A percentile compares a stretch with the other conserved stretches of the same genome.
Evolutionary conservation across 2,113 vertebrate genomes (phyloP).

Genomic region (Anthoscopus minutus): DNA sequence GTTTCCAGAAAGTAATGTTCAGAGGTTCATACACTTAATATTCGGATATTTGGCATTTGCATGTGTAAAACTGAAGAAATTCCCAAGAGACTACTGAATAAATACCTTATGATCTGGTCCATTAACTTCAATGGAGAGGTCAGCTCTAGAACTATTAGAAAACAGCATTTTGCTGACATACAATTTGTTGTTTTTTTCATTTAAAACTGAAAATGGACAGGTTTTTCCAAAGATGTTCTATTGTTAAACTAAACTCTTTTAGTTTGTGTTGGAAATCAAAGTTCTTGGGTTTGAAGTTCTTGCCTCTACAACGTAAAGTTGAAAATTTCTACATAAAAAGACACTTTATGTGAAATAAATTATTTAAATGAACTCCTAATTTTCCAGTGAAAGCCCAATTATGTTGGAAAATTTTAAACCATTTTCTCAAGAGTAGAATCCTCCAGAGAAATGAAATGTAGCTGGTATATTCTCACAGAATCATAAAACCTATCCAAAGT

Average conservation of each 20-base stretch:
- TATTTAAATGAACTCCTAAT: slow-evolving; percentile 65
- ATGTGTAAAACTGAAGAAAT: not conserved
- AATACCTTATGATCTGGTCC: slow-evolving; percentile 44
- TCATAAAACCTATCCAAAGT: slow-evolving; percentile 42
- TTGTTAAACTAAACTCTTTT: slow-evolving; percentile 26
- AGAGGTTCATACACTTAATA: not conserved
- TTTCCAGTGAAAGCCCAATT: slow-evolving; percentile 63
- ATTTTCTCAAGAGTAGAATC: slow-evolving; percentile 53
- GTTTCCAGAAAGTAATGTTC: slow-evolving; percentile 23
- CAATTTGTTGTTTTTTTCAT: slow-evolving; percentile 9
- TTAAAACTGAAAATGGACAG: slow-evolving; percentile 3
- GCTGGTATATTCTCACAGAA: slow-evolving; percentile 43
- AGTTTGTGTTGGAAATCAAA: slow-evolving; percentile 41
- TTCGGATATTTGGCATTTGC: not conserved
- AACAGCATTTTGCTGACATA: not conserved
- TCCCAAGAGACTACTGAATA: slow-evolving; percentile 14
- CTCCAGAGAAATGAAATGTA: slow-evolving; percentile 52
- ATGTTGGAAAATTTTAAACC: slow-evolving; percentile 60
- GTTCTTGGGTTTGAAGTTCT: slow-evolving; percentile 34
- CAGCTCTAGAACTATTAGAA: slow-evolving; percentile 9
- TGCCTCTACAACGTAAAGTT: slow-evolving; percentile 46
- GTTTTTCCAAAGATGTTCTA: not conserved
- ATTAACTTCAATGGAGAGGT: slow-evolving; percentile 40
- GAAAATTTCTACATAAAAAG: slow-evolving; percentile 59
- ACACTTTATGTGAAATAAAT: slow-evolving; percentile 64